These are phyloP conservation scores for Cabera pusaria DNA, from an alignment of 2,888 invertebrate species.

Conservation along the genomic window DNA sequence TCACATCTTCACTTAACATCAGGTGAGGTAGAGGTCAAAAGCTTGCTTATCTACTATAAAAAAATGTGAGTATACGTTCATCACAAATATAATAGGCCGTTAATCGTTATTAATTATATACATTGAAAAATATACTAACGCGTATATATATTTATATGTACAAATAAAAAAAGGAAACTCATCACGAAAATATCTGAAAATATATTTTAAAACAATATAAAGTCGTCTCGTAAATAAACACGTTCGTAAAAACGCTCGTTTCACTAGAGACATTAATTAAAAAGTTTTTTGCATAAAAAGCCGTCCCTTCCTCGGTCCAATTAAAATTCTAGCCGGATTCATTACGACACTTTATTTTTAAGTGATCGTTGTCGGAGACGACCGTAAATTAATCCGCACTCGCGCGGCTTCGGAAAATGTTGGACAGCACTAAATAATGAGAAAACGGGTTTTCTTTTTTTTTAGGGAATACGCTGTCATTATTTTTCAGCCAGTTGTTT, in stretches of 20 bases:
- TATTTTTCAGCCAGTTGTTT: too few relatives aligned
- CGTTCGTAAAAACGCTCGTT: constrained; percentile 44
- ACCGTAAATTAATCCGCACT: constrained; percentile 40
- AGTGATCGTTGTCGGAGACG: constrained; percentile 53
- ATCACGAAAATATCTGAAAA: too few relatives aligned
- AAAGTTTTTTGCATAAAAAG: constrained; percentile 67
- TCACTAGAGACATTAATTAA: constrained; percentile 71
- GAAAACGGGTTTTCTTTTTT: too few relatives aligned
- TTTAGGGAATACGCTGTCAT: too few relatives aligned
- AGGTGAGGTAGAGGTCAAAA: too few relatives aligned
- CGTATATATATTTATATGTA: too few relatives aligned
- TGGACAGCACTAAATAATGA: neutral
- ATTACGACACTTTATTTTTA: constrained; percentile 70
- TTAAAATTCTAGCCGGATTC: constrained; percentile 74
- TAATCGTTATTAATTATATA: too few relatives aligned
- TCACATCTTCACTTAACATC: too few relatives aligned
- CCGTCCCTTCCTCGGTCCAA: constrained; percentile 53
- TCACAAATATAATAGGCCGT: too few relatives aligned
- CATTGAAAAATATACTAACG: too few relatives aligned
- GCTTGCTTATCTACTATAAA: too few relatives aligned
- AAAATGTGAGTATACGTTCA: too few relatives aligned
- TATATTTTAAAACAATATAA: constrained; percentile 56
- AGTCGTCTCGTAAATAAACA: constrained; percentile 46
- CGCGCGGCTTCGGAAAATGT: constrained; percentile 25
- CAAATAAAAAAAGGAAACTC: constrained; percentile 5